Conservation (phyloP, 2,888 invertebrate genomes). For the Nemotelus nigrinus region DNA sequence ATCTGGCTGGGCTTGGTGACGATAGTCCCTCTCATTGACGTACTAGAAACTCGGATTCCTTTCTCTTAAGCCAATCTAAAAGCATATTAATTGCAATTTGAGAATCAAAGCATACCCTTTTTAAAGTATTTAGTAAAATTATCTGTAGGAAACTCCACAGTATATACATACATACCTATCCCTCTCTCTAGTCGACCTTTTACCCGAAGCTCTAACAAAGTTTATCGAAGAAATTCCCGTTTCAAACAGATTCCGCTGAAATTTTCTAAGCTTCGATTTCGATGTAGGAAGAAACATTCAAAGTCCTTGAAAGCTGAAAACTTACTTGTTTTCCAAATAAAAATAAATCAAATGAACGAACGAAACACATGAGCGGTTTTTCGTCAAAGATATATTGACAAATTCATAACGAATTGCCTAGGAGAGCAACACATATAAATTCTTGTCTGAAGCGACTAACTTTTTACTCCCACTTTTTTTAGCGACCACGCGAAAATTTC, state of each 20-base stretch:
- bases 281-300: not conserved
- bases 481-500: constrained; percentile 37
- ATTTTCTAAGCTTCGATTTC: not conserved
- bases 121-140: no score
- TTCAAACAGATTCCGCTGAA: not conserved
- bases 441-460: constrained; percentile 31
- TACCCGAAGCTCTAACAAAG: no score
- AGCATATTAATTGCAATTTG: no score
- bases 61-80: no score
- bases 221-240: not conserved
- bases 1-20: no score
- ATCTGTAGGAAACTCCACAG: no score
- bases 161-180: no score
- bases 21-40: no score
- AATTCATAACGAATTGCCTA: constrained; percentile 47
- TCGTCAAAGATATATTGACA: constrained; percentile 39
- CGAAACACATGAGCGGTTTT: not conserved
- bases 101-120: no score
- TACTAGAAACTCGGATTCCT: no score
- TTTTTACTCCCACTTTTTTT: not conserved
- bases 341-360: not conserved
- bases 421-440: constrained; percentile 36
- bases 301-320: not conserved
- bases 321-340: not conserved
- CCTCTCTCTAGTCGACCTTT: no score